A percentile compares a stretch with the other conserved stretches of the same genome.
Evolutionary conservation across 2,113 vertebrate species (phyloP).

Genomic region (Mola mola): DNA sequence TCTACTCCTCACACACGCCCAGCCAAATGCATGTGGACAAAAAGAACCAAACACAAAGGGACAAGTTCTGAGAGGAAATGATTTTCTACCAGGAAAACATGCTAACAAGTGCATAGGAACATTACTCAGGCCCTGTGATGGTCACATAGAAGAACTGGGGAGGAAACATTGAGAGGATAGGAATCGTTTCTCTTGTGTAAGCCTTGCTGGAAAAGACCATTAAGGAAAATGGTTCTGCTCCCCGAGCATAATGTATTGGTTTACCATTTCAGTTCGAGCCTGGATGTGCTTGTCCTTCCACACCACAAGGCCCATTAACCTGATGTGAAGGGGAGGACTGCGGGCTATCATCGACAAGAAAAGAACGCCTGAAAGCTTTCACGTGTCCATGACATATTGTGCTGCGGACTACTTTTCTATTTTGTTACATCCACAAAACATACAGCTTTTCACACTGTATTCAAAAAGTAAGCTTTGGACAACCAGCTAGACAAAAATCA

Average conservation of each 20-base stretch:
- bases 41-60: slow-evolving; percentile 65
- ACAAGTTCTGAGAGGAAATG: slow-evolving; percentile 68
- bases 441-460: slow-evolving; percentile 80
- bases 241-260: slow-evolving; percentile 80
- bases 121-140: slow-evolving; percentile 80
- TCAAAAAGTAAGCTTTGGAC: slow-evolving; percentile 84
- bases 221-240: slow-evolving; percentile 78
- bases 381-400: slow-evolving; percentile 79
- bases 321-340: slow-evolving; percentile 74
- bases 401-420: slow-evolving; percentile 81
- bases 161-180: slow-evolving; percentile 73
- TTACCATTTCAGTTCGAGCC: slow-evolving; percentile 79
- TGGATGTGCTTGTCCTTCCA: slow-evolving; percentile 76
- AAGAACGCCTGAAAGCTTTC: slow-evolving; percentile 78
- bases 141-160: slow-evolving; percentile 72
- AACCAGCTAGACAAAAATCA: slow-evolving; percentile 83
- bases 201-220: slow-evolving; percentile 80
- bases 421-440: slow-evolving; percentile 81
- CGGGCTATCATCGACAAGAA: slow-evolving; percentile 71
- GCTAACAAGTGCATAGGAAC: slow-evolving; percentile 85
- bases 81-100: slow-evolving; percentile 77
- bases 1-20: slow-evolving; percentile 57
- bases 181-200: slow-evolving; percentile 76
- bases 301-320: slow-evolving; percentile 81
- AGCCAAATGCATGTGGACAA: slow-evolving; percentile 74